Evolutionary conservation across 2,113 vertebrate species (phyloP).

Genomic region (Lepisosteus osseus): DNA sequence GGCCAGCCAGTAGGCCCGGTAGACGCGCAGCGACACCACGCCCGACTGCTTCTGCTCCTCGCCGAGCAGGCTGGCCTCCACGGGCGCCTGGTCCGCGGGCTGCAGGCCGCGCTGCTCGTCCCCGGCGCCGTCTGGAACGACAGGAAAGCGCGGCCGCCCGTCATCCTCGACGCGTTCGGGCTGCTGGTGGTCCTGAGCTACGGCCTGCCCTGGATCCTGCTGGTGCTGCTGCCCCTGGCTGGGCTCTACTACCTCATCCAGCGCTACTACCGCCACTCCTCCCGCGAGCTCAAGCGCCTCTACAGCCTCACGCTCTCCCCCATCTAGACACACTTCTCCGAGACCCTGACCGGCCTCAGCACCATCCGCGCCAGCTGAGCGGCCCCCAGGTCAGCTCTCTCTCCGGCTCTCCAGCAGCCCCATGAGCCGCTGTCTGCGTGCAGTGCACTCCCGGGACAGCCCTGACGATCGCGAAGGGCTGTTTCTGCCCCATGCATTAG

Average conservation of each 20-base stretch:
- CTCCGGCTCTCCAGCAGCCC: too few species aligned
- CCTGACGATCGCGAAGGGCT: too few species aligned
- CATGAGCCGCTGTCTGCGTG: too few species aligned
- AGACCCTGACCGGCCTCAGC: slow-evolving; percentile 82
- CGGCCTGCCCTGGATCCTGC: slow-evolving; percentile 83
- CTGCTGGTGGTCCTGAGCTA: slow-evolving; percentile 78
- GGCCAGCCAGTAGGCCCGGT: slow-evolving; percentile 82
- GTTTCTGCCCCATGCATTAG: too few species aligned
- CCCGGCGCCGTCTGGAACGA: slow-evolving; percentile 27
- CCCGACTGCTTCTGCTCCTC: slow-evolving; percentile 87
- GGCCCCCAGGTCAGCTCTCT: slow-evolving; percentile 65
- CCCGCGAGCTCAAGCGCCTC: slow-evolving; percentile 88
- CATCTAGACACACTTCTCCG: slow-evolving; percentile 90
- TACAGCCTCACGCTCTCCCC: slow-evolving; percentile 87
- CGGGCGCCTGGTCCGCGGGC: slow-evolving; percentile 33
- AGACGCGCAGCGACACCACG: slow-evolving; percentile 80
- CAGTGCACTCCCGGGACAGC: too few species aligned
- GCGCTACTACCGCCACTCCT: slow-evolving; percentile 79
- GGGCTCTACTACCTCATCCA: slow-evolving; percentile 78
- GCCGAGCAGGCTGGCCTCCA: slow-evolving; percentile 30
- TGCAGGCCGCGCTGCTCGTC: slow-evolving; percentile 35
- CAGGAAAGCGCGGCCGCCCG: not conserved
- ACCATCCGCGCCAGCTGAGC: slow-evolving; percentile 79
- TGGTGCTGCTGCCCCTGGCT: slow-evolving; percentile 74
- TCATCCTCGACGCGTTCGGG: not conserved